Base-by-base conservation (phyloP, 2,797 vertebrate genomes). In the Tiaroga cobitis region DNA sequence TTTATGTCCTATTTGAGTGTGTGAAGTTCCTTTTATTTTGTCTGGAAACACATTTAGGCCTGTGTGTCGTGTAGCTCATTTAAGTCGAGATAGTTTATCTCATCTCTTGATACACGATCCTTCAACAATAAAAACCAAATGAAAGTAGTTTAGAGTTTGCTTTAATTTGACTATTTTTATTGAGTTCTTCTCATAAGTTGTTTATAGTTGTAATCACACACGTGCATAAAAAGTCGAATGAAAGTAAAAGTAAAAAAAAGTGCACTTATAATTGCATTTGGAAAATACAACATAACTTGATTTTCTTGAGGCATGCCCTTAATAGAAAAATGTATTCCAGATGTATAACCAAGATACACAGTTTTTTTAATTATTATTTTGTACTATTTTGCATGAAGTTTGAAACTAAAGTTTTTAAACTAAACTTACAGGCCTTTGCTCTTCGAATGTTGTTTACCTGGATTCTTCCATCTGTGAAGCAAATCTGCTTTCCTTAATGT, bases 391-490 rank as follows among this genome's bases (percentile, higher is more conserved):
- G 41, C 61, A 76, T 76, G 24, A 83, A 41, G 51, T 83, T 67
- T 18, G 5, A 29, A 59, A 39, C 49, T 51, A 51, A 75, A 21
- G 32, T 46, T 4, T 46, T 15, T 13, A 34, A 43, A 34, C 61
- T 16, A 49, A 37, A 26, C 21, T 16, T 69, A 16, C 37, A 77
- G n/a, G 32, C 7, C 19, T 46, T 84, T 7, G 16, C 18, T 29
- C 19, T 68, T 3, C 18, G 18, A 43, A 41, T n/a, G 21, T 29
- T 67, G 72, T 75, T 83, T 76, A 83, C 32, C 29, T 65, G 51
- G n/a, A 67, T 65, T 83, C 21, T 9, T 76, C n/a, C 63, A 43
- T 70, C 65, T 84, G 82, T 68, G 32, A 69, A 43, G 26, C 18
- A 69, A 43, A 69, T 54, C 73, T 54, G 46, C 24, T 29, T 46